Evolutionary conservation across 2,888 invertebrate species (phyloP), one percentile per base, ranked within the genome.

Genomic region (Heliconius charithonia): DNA sequence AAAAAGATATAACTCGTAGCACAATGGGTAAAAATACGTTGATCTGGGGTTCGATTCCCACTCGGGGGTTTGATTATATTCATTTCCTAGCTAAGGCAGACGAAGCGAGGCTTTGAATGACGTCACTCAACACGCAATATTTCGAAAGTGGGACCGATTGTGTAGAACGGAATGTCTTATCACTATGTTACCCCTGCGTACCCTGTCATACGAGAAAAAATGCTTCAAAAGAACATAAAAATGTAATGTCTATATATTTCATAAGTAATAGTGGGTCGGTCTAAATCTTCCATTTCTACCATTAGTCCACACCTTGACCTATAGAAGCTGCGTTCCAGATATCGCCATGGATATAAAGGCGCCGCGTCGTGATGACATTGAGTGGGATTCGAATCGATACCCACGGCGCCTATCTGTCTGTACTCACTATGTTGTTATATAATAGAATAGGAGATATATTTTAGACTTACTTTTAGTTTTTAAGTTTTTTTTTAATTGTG

Each of bases 361-460:
- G 62, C 63, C 63, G 27, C 41, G 25, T 41, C 41, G 65, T 45
- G 25, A 22, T 74, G 74, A 74, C 74, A 65, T 74, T 74, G 27
- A 74, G 65, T 74, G 65, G 27, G 63, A 74, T 25, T 74, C 45
- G 74, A 77, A 75, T 62, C 75, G 72, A 75, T 75, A 63, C 7
- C 32, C 72, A 59, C n/a, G 77, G n/a, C 72, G 77, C 62, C 77
- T 62, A 25, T 56, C 51, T 70, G 77, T 77, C 77, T 77, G 29
- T 41, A 32, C 16, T 16, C n/a, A 67, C n/a, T 7, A 13, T 2
- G 13, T 25, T 45, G 41, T 25, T 67, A 67, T 67, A 41, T 67
- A 41, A 41, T 66, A 66, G 19, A 22, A 29, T 19, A 10, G 32
- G 10, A 37, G n/a, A 37, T 3, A 12, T 51, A 19, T 66, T 32